Evolutionary conservation across 2,113 vertebrate genomes (phyloP), one percentile per base, ranked within the genome.

Genomic region (Sebastes fasciatus): DNA sequence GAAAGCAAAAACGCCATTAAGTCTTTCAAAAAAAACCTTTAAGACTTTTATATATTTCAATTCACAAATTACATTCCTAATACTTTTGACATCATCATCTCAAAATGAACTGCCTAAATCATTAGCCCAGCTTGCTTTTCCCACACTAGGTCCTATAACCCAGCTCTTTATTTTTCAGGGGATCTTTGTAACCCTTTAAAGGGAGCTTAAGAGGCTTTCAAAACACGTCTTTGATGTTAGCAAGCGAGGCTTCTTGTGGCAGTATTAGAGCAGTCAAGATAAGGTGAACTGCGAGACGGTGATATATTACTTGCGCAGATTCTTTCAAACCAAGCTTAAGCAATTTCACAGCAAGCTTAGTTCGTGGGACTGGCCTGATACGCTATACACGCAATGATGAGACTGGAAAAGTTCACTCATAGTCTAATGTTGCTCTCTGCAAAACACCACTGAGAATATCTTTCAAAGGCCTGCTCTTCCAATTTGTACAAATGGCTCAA

Each of bases 211-310:
- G 82, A 89, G 91, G 88, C 89, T 94, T 93, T 95, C 64, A 68
- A 79, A 86, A 85, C 75, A 78, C 76, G 58, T 88, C 93, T 96
- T 96, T 96, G 94, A 96, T 91, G 94, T 95, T 88, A 93, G 91
- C 87, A 81, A 80, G 93, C 84, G 42, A 89, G 92, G 91, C 90
- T 93, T 80, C 88, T 84, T 86, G 89, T 90, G 82, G 87, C 86
- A 87, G 89, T 54, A 86, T 84, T 80, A 87, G 63, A 90, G 63
- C 91, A 83, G 86, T 89, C 77, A 66, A 93, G 94, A 96, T 94
- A 95, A 95, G 94, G 91, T 93, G 91, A 92, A 85, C 84, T 89
- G 87, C 48, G 89, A 92, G 87, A 60, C 34, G 42, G 74, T 94
- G 91, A 95, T 95, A 92, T 94, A 95, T 87, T 91, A 90, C 94